A percentile compares a stretch with the other conserved stretches of the same genome.
Conservation (phyloP, 2,888 invertebrate species). For the Amphimallon solstitiale region DNA sequence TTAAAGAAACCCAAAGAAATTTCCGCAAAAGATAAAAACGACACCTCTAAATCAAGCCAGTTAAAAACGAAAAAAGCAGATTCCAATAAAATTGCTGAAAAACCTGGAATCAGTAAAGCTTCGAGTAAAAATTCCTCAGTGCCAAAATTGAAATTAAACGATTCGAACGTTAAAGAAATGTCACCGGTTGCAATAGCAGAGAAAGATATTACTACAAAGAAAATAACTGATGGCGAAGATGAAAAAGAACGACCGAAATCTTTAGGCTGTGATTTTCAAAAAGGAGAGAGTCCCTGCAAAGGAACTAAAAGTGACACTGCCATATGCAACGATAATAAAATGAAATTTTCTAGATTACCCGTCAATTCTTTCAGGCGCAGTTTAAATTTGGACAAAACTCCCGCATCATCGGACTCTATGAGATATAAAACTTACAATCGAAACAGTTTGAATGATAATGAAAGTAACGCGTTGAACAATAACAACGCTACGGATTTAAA, state of each 20-base stretch:
- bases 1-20: constrained; percentile 50
- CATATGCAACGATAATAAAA: constrained; percentile 47
- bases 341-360: constrained; percentile 57
- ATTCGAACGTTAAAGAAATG: constrained; percentile 14
- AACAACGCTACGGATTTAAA: constrained; percentile 27
- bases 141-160: constrained; percentile 9
- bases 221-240: constrained; percentile 43
- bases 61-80: constrained; percentile 28
- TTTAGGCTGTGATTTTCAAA: constrained; percentile 67
- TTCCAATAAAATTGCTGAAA: constrained; percentile 46
- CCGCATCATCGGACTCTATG: not conserved
- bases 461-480: constrained; percentile 9
- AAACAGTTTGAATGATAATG: constrained; percentile 14
- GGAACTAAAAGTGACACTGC: constrained; percentile 64
- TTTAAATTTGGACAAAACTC: constrained; percentile 56
- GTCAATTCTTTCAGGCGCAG: constrained; percentile 59
- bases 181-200: not conserved
- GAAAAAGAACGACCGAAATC: constrained; percentile 67
- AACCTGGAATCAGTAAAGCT: constrained; percentile 44
- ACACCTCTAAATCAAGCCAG: constrained; percentile 8
- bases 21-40: constrained; percentile 28
- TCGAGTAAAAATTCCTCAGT: constrained; percentile 43
- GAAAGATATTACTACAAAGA: constrained; percentile 22
- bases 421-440: constrained; percentile 13
- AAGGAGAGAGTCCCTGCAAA: constrained; percentile 63